Conservation (phyloP, 2,113 vertebrate species). For the Chionomys nivalis region DNA sequence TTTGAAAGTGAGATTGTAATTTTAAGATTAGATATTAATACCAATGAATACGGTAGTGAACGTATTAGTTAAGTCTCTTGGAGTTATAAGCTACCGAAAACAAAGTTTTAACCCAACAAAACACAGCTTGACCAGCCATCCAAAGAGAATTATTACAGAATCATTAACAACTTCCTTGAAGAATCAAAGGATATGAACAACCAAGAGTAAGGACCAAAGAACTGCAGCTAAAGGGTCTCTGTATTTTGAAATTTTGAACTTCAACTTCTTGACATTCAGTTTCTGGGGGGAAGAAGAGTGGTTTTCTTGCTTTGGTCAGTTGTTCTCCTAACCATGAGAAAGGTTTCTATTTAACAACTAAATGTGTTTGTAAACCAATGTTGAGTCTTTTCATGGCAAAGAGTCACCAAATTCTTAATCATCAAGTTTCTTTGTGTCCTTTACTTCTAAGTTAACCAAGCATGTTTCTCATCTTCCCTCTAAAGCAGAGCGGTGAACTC, state of each 20-base stretch:
- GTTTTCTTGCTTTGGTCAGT: background rate
- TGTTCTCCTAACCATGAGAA: background rate
- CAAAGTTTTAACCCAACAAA: background rate
- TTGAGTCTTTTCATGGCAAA: background rate
- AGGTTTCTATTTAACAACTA: background rate
- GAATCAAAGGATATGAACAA: background rate
- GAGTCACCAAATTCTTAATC: constrained; percentile 27
- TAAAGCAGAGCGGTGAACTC: background rate
- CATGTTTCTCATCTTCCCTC: background rate
- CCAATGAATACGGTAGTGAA: background rate
- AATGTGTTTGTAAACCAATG: background rate
- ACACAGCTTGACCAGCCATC: background rate
- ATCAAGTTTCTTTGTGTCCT: background rate
- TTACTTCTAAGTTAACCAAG: background rate
- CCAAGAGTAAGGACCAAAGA: background rate
- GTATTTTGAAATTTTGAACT: background rate
- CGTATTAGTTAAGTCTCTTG: background rate
- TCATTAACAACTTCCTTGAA: background rate
- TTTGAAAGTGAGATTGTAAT: constrained; percentile 12
- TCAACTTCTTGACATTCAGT: background rate
- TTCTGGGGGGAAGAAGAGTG: background rate
- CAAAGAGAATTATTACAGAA: background rate
- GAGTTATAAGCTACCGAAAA: background rate
- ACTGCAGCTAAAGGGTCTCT: background rate
- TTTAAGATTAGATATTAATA: background rate